Base-by-base conservation (phyloP, 2,888 invertebrate genomes). In the Rhagonycha fulva region DNA sequence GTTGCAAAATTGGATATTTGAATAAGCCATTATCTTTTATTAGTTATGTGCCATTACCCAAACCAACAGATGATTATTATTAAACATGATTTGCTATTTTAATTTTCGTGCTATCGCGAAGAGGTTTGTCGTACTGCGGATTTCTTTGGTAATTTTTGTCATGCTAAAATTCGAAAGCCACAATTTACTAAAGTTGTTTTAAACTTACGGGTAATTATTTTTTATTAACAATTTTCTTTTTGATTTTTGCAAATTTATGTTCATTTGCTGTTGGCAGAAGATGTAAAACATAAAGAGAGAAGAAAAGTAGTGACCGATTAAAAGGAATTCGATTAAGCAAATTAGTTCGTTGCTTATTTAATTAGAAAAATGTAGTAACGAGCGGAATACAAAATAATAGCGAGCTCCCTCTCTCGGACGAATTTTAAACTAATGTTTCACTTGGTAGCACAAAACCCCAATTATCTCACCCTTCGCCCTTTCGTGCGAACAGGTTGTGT, bases 31-130 rank as follows among this genome's bases (percentile, higher is more conserved):
- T 63, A 83, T 85, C 84, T 85, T 86, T 85, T 82, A 85, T 85
- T 85, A 85, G 85, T 85, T 85, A 85, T 86, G 85, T 85, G 85
- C 85, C 85, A 82, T 83, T 82, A 85, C 47, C 47, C n/a, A 47
- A 47, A 47, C 47, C 47, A 47, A n/a, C 47, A 47, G 47, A 47
- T 47, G 47, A 47, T 47, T 47, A 47, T 47, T 47, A 47, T 47
- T 47, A 47, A 47, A 47, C 47, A 47, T 47, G 47, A 47, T 47
- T 47, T 47, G 47, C 47, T 47, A 47, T 47, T 47, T 47, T 63
- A 24, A 63, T 63, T 63, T 63, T 63, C 63, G 63, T 24, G 63
- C 24, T 63, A 23, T 23, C 63, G 23, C 23, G 63, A 63, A 63
- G 63, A 63, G 63, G 24, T 24, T 63, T 63, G 63, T 63, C 23